Conservation (phyloP, 2,888 invertebrate species). For the Lasioglossum marginatum region DNA sequence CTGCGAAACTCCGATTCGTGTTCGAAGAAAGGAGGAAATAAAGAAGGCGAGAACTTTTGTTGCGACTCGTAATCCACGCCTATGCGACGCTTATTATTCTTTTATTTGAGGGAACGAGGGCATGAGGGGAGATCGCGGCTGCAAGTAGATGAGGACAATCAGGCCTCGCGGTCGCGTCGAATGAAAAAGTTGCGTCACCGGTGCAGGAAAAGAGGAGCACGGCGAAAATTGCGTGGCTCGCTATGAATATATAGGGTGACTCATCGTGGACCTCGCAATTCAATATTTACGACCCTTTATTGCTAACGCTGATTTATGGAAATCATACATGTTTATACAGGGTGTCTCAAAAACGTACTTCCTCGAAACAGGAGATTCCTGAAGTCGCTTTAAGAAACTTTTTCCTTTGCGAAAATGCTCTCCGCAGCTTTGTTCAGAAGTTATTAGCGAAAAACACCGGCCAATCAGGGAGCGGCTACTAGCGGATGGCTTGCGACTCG, state of each 20-base stretch:
- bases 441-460: no score
- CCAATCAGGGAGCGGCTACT: no score
- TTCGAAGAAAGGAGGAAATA: not conserved
- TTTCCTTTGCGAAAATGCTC: no score
- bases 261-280: not conserved
- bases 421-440: no score
- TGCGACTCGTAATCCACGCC: conserved; percentile 50
- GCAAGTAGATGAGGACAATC: conserved; percentile 68
- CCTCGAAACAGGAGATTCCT: no score
- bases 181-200: conserved; percentile 60
- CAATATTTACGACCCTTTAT: not conserved
- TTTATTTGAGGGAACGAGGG: conserved; percentile 62
- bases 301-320: not conserved
- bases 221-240: conserved; percentile 31
- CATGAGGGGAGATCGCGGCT: conserved; percentile 48
- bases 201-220: conserved; percentile 7
- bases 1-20: conserved; percentile 9
- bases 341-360: no score
- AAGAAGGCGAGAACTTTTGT: conserved; percentile 54
- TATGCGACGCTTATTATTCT: conserved; percentile 65
- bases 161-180: conserved; percentile 55
- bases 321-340: not conserved
- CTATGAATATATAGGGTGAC: conserved; percentile 20
- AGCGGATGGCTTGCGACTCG: no score
- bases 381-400: no score